Percentiles rank a stretch among this genome's conserved stretches.
Conservation (phyloP, 2,888 invertebrate species). For the Apodemia hepburni region DNA sequence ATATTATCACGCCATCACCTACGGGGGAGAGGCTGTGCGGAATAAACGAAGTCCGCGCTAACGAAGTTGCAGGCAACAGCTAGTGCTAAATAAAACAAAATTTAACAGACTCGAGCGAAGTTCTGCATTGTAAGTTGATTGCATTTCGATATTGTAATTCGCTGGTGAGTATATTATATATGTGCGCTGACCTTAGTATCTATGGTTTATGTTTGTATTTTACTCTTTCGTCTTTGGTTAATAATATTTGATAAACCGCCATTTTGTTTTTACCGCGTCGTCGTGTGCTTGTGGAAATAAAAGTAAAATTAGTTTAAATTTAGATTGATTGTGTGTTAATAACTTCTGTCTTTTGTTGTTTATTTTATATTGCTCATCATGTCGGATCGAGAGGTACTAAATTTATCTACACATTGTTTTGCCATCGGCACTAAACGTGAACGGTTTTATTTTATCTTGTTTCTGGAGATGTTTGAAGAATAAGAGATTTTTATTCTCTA, state of each 20-base stretch:
- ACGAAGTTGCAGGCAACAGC: too few species aligned
- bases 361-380: slow-evolving; percentile 49
- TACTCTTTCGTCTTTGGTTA: background rate
- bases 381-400: slow-evolving; percentile 77
- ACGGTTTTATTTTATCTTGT: slow-evolving; percentile 38
- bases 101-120: too few species aligned
- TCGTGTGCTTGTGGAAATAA: slow-evolving; percentile 45
- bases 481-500: background rate
- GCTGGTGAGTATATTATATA: too few species aligned
- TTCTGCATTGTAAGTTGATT: too few species aligned
- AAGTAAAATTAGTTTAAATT: slow-evolving; percentile 43
- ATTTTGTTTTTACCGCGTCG: slow-evolving; percentile 40
- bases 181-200: background rate
- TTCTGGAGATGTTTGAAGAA: background rate
- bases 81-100: too few species aligned
- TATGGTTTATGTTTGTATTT: background rate
- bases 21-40: too few species aligned
- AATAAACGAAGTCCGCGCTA: too few species aligned
- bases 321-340: slow-evolving; percentile 56
- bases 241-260: slow-evolving; percentile 30
- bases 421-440: slow-evolving; percentile 46
- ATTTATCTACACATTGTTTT: slow-evolving; percentile 45
- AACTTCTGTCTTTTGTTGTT: slow-evolving; percentile 43
- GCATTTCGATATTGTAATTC: too few species aligned
- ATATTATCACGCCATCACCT: too few species aligned